Evolutionary conservation across 2,113 vertebrate species (phyloP).

Genomic region (Hemichromis elongatus): DNA sequence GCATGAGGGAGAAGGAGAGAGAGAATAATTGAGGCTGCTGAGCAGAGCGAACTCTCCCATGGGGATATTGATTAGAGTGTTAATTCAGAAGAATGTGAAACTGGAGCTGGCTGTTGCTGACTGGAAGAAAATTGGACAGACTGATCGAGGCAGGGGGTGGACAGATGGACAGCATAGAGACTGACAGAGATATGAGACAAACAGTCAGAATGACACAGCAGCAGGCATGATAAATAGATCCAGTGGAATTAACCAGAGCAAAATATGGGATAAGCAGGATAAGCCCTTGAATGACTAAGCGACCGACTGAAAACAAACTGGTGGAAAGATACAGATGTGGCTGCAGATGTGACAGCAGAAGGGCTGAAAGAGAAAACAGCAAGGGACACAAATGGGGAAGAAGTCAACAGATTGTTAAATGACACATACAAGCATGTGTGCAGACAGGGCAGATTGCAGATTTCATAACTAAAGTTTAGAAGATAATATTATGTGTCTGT

Average conservation of each 20-base stretch:
- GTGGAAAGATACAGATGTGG: constrained; percentile 36
- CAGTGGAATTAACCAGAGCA: constrained; percentile 35
- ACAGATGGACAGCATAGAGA: not conserved
- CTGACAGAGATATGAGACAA: not conserved
- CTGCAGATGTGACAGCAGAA: constrained; percentile 26
- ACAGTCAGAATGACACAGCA: not conserved
- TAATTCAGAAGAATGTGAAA: constrained; percentile 64
- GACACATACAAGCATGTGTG: not conserved
- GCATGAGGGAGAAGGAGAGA: not conserved
- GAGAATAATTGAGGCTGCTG: constrained; percentile 48
- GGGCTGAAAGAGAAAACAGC: not conserved
- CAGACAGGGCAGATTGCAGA: not conserved
- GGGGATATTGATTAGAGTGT: constrained; percentile 68
- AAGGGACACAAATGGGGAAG: not conserved
- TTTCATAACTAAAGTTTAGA: not conserved
- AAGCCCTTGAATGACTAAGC: constrained; percentile 28
- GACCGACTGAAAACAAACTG: constrained; percentile 28
- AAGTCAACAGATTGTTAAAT: not conserved
- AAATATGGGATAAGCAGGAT: constrained; percentile 48
- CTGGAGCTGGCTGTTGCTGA: constrained; percentile 61
- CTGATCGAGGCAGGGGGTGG: constrained; percentile 28
- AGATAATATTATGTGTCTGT: not conserved
- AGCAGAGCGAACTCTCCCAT: constrained; percentile 50
- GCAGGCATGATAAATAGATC: constrained; percentile 38
- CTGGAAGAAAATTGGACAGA: constrained; percentile 47